phyloP scores from a whole-genome alignment of 1,140 invertebrate species.

The Macrobrachium rosenbergii region DNA sequence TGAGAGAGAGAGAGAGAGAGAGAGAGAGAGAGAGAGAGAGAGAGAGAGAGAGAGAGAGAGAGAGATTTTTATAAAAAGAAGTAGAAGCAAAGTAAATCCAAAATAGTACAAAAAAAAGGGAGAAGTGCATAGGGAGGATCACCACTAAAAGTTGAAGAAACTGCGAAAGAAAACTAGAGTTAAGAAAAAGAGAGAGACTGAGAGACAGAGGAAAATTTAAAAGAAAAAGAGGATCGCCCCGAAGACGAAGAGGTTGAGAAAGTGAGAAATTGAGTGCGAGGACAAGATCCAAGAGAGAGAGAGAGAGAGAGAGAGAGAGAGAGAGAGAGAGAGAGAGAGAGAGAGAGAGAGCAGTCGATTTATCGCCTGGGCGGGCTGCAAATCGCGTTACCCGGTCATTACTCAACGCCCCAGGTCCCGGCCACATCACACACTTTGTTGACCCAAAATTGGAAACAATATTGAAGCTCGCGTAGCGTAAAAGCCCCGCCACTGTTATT shows the following conservation, averaged over 20 bases:
- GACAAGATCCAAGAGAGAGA: background rate
- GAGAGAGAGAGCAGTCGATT: conserved; percentile 17
- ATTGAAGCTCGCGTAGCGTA: conserved; percentile 11
- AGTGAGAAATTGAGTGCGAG: background rate
- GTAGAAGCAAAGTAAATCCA: too few relatives aligned
- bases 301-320: background rate
- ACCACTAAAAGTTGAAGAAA: background rate
- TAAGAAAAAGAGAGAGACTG: too few relatives aligned
- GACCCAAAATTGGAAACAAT: conserved; percentile 38
- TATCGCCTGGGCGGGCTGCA: conserved; percentile 11
- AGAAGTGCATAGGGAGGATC: background rate
- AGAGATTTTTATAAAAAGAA: background rate
- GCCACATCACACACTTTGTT: conserved; percentile 40
- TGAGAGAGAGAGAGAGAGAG: too few relatives aligned
- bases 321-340: background rate
- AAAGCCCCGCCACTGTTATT: conserved; percentile 12
- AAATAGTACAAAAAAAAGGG: background rate
- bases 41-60: background rate
- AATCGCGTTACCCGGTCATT: conserved; percentile 22
- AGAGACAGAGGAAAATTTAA: too few relatives aligned
- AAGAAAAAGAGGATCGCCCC: too few relatives aligned
- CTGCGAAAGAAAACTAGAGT: background rate
- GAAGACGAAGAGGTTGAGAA: too few relatives aligned
- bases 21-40: background rate
- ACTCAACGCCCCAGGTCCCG: conserved; percentile 29